phyloP scores from a whole-genome alignment of 1,140 invertebrate species.

The fruit fly (Drosophila melanogaster) region DNA sequence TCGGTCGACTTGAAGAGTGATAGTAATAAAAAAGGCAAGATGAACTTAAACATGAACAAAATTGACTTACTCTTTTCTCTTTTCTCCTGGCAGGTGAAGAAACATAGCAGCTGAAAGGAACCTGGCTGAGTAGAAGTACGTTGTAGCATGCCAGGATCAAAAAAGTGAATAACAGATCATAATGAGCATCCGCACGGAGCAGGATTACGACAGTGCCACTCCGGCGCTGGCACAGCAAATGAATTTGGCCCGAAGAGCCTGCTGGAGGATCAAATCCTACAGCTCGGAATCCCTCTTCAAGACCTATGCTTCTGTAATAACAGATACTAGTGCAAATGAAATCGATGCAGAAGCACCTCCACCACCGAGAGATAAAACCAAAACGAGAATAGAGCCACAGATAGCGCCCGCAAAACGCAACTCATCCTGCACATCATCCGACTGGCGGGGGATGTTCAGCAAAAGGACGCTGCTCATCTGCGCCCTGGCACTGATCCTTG shows the following conservation, averaged over 20 bases:
- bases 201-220: constrained; percentile 73
- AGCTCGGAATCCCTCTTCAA: constrained; percentile 1
- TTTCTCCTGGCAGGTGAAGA: constrained; percentile 22
- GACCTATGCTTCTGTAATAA: constrained; percentile 41
- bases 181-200: constrained; percentile 71
- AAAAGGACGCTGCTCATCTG: constrained; percentile 57
- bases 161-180: constrained; percentile 17
- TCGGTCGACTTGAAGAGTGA: constrained; percentile 63
- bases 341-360: constrained; percentile 11
- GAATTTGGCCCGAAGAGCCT: constrained; percentile 78
- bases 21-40: constrained; percentile 16
- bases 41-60: constrained; percentile 3
- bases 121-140: constrained; percentile 17
- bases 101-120: constrained; percentile 1
- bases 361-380: constrained; percentile 42
- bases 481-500: constrained; percentile 53
- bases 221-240: constrained; percentile 76
- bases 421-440: constrained; percentile 24
- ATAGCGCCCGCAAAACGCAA: constrained; percentile 6
- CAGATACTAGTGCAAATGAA: constrained; percentile 26
- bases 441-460: constrained; percentile 3
- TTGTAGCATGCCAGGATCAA: constrained; percentile 63
- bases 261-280: constrained; percentile 58
- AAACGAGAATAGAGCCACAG: constrained; percentile 12
- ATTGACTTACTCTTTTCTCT: constrained; percentile 28